These are phyloP conservation scores for Metaphire vulgaris DNA, from an alignment of 1,140 invertebrate genomes.

Conservation along the genomic window DNA sequence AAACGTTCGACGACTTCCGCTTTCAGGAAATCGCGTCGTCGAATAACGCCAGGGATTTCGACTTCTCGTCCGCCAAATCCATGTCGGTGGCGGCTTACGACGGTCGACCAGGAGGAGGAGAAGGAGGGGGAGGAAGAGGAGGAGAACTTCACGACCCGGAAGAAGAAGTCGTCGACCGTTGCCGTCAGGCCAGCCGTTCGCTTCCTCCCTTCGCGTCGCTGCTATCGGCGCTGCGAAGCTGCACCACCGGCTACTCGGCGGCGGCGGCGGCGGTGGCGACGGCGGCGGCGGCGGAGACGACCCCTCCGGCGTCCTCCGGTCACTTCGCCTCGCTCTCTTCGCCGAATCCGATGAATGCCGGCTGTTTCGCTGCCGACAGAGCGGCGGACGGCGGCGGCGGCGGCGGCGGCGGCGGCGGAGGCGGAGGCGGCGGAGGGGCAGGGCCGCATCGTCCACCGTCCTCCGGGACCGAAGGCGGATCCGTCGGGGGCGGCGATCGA, in stretches of 20 bases:
- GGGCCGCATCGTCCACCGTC: not conserved
- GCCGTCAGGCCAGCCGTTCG: not conserved
- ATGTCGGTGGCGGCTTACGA: not conserved
- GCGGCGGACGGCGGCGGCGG: not conserved
- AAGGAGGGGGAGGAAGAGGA: not conserved
- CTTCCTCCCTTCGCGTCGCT: not conserved
- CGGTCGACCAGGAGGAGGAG: not conserved
- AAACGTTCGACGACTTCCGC: not conserved
- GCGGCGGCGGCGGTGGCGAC: too few species aligned
- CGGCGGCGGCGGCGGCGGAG: too few species aligned
- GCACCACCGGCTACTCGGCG: not conserved
- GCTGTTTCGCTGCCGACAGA: not conserved
- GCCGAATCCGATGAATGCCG: not conserved
- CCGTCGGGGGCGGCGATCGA: not conserved
- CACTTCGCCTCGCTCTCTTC: not conserved
- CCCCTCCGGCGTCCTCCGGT: not conserved
- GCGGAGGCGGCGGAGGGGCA: too few species aligned
- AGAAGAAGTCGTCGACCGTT: not conserved
- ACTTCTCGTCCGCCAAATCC: not conserved
- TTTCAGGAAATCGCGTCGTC: not conserved
- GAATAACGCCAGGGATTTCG: not conserved
- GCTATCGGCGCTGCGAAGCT: not conserved
- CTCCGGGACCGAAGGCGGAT: not conserved
- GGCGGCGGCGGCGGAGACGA: not conserved
- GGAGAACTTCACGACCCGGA: not conserved